Conservation (phyloP, 2,113 vertebrate species). For the Trochalopteron elliotii region DNA sequence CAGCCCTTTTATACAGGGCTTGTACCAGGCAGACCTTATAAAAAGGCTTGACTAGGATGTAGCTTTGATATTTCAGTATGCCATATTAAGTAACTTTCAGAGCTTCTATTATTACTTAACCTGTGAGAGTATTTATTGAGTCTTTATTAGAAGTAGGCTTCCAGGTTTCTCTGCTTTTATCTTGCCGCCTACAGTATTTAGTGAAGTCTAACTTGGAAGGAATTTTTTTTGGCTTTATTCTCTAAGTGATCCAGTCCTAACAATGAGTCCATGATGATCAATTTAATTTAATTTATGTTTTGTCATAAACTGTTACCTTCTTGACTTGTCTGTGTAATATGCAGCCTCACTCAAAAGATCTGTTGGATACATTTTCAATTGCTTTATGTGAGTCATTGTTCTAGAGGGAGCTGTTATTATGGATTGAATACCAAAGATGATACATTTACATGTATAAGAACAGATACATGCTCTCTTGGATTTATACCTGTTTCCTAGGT, state of each 20-base stretch:
- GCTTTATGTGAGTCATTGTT: conserved; percentile 56
- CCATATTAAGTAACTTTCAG: neutral
- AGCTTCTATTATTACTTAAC: neutral
- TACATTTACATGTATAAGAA: conserved; percentile 10
- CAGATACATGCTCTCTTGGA: neutral
- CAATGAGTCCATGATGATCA: conserved; percentile 50
- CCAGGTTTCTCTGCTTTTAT: conserved; percentile 28
- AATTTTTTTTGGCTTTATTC: conserved; percentile 44
- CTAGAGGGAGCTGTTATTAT: conserved; percentile 46
- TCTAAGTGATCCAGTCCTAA: conserved; percentile 45
- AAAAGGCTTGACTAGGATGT: neutral
- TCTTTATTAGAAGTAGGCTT: neutral
- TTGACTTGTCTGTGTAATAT: conserved; percentile 38
- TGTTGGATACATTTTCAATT: conserved; percentile 47
- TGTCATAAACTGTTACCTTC: conserved; percentile 52
- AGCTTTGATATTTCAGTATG: neutral
- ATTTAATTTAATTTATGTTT: conserved; percentile 60
- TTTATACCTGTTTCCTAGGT: neutral
- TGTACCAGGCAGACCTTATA: neutral
- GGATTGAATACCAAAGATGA: neutral
- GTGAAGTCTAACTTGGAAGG: neutral
- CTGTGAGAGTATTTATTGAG: conserved; percentile 1
- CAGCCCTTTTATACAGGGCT: neutral
- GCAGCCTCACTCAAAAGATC: conserved; percentile 30
- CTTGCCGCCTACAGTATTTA: conserved; percentile 3